phyloP scores from a whole-genome alignment of 2,888 invertebrate genomes.

The Lumbricus terrestris region DNA sequence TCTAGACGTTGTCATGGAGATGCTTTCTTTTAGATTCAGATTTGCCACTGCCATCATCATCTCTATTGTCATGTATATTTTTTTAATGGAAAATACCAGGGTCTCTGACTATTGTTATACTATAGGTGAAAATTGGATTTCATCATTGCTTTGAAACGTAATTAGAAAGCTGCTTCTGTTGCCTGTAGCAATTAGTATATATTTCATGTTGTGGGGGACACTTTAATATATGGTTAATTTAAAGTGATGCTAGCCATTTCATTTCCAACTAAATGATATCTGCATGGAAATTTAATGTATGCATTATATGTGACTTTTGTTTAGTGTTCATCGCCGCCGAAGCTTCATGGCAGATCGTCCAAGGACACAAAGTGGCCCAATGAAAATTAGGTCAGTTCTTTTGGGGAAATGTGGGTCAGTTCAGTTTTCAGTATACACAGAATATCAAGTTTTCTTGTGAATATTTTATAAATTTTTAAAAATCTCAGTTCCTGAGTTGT shows the following conservation, averaged over 20 bases:
- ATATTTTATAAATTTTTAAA: too few relatives aligned
- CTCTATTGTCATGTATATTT: background rate
- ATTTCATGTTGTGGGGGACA: background rate
- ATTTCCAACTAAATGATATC: background rate
- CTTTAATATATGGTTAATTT: background rate
- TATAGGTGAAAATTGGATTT: too few relatives aligned
- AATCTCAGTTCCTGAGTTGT: too few relatives aligned
- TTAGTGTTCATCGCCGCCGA: constrained; percentile 25
- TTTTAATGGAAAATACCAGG: too few relatives aligned
- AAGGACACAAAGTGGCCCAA: background rate
- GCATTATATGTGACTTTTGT: background rate
- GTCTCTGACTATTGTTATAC: too few relatives aligned
- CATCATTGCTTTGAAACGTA: too few relatives aligned
- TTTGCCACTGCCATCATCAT: background rate
- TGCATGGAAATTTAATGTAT: background rate
- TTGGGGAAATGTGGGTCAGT: background rate
- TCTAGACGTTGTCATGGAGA: background rate
- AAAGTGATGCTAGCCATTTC: background rate
- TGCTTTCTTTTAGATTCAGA: background rate
- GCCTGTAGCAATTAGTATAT: background rate
- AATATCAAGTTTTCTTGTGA: background rate
- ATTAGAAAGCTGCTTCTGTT: background rate
- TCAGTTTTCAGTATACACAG: background rate
- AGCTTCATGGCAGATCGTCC: constrained; percentile 25
- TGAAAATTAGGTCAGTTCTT: background rate